Conservation (phyloP, 1,140 invertebrate species). For the Acromyrmex echinatior region DNA sequence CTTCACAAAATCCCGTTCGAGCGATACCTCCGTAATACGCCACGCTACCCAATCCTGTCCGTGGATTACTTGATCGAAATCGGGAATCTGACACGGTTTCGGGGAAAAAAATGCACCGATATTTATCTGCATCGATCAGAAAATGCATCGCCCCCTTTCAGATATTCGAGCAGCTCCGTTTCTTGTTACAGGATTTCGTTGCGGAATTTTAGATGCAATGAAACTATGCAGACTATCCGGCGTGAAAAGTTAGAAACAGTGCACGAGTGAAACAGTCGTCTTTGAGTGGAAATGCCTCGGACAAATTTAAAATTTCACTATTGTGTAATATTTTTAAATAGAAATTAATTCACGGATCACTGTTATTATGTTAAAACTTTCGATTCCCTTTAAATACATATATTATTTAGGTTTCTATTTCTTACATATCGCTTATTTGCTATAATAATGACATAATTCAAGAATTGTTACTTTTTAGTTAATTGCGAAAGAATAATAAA, state of each 20-base stretch:
- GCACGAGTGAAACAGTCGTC: conserved; percentile 20
- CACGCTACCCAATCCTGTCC: not conserved
- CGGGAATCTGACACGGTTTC: not conserved
- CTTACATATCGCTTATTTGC: too few species aligned
- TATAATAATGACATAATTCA: too few species aligned
- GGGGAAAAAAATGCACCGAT: not conserved
- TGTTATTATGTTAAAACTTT: not conserved
- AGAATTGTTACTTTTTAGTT: too few species aligned
- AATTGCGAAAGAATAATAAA: too few species aligned
- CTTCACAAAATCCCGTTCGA: conserved; percentile 28
- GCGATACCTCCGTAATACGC: not conserved
- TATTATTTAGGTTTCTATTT: not conserved
- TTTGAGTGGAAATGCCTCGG: not conserved
- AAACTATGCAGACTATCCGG: conserved; percentile 45
- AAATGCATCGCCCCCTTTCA: not conserved
- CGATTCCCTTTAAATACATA: not conserved
- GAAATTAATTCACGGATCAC: not conserved
- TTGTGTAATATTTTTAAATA: conserved; percentile 2
- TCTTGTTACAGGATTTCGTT: conserved; percentile 14
- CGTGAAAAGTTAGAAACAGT: conserved; percentile 16
- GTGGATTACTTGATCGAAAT: not conserved
- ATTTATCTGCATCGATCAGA: conserved; percentile 4
- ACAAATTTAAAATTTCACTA: conserved; percentile 16
- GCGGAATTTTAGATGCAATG: conserved; percentile 17
- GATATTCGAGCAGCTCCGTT: not conserved